These are phyloP conservation scores for Holothuria leucospilota DNA, from an alignment of 53 echinoderm and acorn worm species.

Conservation along the genomic window DNA sequence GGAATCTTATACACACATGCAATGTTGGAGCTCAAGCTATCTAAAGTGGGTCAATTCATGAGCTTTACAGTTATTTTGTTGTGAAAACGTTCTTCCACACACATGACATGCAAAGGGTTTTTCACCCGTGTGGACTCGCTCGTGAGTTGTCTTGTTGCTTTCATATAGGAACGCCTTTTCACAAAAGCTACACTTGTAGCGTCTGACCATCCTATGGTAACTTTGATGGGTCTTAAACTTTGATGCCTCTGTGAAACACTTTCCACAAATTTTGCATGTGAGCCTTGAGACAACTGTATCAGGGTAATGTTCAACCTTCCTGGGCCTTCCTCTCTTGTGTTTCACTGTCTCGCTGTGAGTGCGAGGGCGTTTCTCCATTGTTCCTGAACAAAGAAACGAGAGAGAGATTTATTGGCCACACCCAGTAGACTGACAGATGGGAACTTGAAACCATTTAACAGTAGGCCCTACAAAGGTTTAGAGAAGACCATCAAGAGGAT, in stretches of 20 bases:
- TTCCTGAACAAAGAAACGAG: constrained; percentile 28
- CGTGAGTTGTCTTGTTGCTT: background rate
- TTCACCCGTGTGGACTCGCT: constrained; percentile 13
- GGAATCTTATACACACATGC: too few relatives aligned
- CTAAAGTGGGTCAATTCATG: background rate
- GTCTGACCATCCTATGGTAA: background rate
- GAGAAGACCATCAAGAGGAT: too few relatives aligned
- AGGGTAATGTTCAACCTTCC: background rate
- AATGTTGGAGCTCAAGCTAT: background rate
- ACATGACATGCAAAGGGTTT: constrained; percentile 1
- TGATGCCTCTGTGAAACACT: background rate
- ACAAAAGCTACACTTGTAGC: constrained; percentile 6
- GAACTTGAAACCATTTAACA: too few relatives aligned
- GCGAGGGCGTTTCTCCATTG: too few relatives aligned
- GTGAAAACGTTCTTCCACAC: constrained; percentile 3
- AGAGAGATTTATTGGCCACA: background rate
- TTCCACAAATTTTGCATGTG: constrained; percentile 19
- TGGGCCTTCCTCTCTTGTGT: too few relatives aligned
- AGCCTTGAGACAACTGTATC: too few relatives aligned
- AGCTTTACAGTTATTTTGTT: background rate
- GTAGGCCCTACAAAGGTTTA: too few relatives aligned
- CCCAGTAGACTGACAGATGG: too few relatives aligned
- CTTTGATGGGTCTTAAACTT: constrained; percentile 1
- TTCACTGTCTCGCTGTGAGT: too few relatives aligned
- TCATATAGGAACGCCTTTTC: background rate